Evolutionary conservation across 2,113 vertebrate species (phyloP), one percentile per base, ranked within the genome.

Genomic region (Strix aluco): DNA sequence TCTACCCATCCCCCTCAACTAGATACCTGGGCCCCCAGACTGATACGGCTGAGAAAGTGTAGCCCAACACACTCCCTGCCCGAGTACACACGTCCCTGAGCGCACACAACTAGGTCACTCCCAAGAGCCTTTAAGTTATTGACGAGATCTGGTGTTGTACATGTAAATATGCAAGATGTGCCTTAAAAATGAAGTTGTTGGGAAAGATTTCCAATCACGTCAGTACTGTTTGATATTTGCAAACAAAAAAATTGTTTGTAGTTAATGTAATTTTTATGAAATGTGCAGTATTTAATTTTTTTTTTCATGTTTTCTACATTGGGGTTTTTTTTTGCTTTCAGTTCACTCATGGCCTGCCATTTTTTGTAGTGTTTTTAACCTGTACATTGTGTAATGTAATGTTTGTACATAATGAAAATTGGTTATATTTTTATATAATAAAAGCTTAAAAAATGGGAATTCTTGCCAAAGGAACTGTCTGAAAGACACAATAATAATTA

Each of bases 381-480:
- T 98, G 98, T 98, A 98, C 95, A 98, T 98, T 95, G 97, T 98
- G 98, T 98, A 98, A 98, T 98, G 98, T 98, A 98, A 98, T 98
- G 98, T 98, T 98, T 98, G 98, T 98, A 98, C 96, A 98, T 98
- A 98, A 97, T 96, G 97, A 98, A 97, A 98, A 98, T 97, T 96
- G 93, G 97, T 98, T 98, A 96, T 98, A 98, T 98, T 98, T 98
- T 98, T 98, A 98, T 98, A 98, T 97, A 97, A 98, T 98, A 98
- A 98, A 98, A 98, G 85, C 93, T 97, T 90, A 97, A 97, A 97
- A 80, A 97, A 96, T 97, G 93, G 91, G 96, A 97, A 96, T 97
- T 98, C 92, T 98, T 98, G 98, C 98, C 98, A 98, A 98, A 98
- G 98, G 97, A 98, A 79, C 86, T 97, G 97, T 98, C 97, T 98